Conservation (phyloP, 2,797 vertebrate genomes). For the Xenopus petersii region DNA sequence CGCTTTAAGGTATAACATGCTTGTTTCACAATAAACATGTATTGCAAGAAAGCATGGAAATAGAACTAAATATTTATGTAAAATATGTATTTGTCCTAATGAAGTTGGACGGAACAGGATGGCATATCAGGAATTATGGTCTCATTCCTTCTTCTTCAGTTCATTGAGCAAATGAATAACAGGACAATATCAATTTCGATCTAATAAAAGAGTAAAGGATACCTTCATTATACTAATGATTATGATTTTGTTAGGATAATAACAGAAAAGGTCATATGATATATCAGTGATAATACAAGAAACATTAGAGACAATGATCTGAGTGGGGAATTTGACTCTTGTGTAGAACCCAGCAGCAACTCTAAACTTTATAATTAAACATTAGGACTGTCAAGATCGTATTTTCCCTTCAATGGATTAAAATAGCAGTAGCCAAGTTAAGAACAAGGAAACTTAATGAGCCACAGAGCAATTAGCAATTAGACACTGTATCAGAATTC, state of each 20-base stretch:
- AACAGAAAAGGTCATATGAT: constrained; percentile 44
- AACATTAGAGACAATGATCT: constrained; percentile 34
- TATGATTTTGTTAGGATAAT: constrained; percentile 11
- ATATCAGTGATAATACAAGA: constrained; percentile 19
- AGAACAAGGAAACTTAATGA: constrained; percentile 39
- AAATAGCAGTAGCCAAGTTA: constrained; percentile 37
- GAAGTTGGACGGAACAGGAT: no score
- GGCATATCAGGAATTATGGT: neutral
- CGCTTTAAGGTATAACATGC: no score
- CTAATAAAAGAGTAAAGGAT: constrained; percentile 32
- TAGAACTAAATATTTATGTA: no score
- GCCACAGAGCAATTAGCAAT: constrained; percentile 34
- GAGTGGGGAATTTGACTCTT: constrained; percentile 15
- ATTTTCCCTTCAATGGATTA: constrained; percentile 32
- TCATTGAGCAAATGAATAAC: constrained; percentile 22
- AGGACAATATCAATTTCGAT: constrained; percentile 32
- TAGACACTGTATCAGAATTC: constrained; percentile 27
- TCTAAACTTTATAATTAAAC: constrained; percentile 40
- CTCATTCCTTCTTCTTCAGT: constrained; percentile 16
- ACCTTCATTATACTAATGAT: constrained; percentile 39
- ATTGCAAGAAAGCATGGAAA: no score
- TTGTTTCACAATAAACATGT: no score
- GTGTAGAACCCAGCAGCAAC: constrained; percentile 19
- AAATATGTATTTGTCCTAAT: no score
- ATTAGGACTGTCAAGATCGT: constrained; percentile 30